Conservation (phyloP, 2,888 invertebrate genomes). For the Alviniconcha strummeri region DNA sequence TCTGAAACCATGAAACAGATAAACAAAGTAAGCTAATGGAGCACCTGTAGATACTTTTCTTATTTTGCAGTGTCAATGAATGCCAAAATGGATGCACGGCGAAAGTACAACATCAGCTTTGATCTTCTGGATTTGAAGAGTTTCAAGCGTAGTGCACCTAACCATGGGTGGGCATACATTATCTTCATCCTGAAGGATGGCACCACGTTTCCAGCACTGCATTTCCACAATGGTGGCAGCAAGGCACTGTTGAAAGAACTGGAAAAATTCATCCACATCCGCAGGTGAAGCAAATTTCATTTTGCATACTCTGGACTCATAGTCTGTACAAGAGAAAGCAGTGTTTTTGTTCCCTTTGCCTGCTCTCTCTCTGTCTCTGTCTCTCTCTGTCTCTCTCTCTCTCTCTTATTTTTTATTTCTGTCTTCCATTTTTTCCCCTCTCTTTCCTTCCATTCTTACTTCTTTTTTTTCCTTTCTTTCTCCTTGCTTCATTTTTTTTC, state of each 20-base stretch:
- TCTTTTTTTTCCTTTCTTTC: too few species aligned
- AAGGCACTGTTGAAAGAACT: slow-evolving; percentile 80
- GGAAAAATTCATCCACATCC: slow-evolving; percentile 77
- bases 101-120: slow-evolving; percentile 69
- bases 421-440: too few species aligned
- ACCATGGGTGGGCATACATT: slow-evolving; percentile 70
- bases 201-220: slow-evolving; percentile 85
- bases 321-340: background rate
- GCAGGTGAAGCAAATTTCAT: slow-evolving; percentile 74
- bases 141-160: slow-evolving; percentile 75
- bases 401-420: too few species aligned
- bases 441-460: too few species aligned
- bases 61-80: slow-evolving; percentile 48
- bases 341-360: background rate
- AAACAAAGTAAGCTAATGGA: too few species aligned
- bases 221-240: slow-evolving; percentile 91
- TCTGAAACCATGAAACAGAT: too few species aligned
- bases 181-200: slow-evolving; percentile 82
- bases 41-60: too few species aligned
- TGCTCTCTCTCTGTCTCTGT: too few species aligned
- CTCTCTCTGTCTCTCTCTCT: too few species aligned
- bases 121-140: slow-evolving; percentile 81
- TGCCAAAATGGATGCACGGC: slow-evolving; percentile 54
- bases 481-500: too few species aligned
- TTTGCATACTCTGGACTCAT: background rate